Evolutionary conservation across 2,888 invertebrate genomes (phyloP), one percentile per base, ranked within the genome.

Genomic region (Habroteleia sp.): DNA sequence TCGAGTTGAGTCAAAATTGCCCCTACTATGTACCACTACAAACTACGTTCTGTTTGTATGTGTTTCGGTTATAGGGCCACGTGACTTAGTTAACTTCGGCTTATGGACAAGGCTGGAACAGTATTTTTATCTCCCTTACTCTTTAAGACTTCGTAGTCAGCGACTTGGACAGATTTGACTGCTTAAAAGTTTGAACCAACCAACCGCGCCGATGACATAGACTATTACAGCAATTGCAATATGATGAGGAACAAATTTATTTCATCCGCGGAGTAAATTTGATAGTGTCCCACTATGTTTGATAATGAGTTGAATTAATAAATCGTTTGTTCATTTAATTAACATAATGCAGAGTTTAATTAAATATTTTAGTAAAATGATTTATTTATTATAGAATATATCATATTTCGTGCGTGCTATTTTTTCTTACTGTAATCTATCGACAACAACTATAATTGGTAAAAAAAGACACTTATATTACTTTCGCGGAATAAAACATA

Each of bases 161-260:
- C 35, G 20, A 16, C 63, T 42, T 42, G 42, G 63, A 39, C 52
- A 52, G 63, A 63, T 63, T 63, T 52, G 63, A 50, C 33, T 52
- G 62, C 42, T 63, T 27, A 52, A 39, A 63, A 50, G 63, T 63
- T 63, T 50, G 63, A 50, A 42, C 23, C 41, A 20, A 31, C 41
- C 31, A 3, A 25, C 52, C 25, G 10, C 20, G 25, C 20, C n/a
- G 37, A 60, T 62, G 48, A 48, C 35, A 62, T 27, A 35, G 23
- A n/a, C 44, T 58, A 44, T 58, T 58, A 27, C 44, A 20, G 25
- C 35, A 58, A 58, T 58, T 35, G 44, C 10, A 56, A 56, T 23
- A 6, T 7, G 27, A 41, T 20, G 54, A 29, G n/a, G 23, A 41
- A 41, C 6, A 50, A 23, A 31, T 27, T 14, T 14, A n/a, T n/a